Evolutionary conservation across 2,888 invertebrate species (phyloP).

Genomic region (Hirtodrosophila cameraria): DNA sequence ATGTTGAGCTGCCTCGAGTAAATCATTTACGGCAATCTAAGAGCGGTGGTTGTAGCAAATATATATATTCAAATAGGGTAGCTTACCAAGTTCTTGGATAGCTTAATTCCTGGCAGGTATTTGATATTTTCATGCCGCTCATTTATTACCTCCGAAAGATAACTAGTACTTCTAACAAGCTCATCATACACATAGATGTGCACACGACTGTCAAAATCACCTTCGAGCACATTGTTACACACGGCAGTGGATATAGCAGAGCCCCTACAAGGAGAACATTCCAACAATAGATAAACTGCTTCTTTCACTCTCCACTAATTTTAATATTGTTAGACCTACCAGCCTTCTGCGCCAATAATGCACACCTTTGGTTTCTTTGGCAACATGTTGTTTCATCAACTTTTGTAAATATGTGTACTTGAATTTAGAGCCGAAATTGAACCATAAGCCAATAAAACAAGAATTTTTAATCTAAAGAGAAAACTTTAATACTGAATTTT

Average conservation of each 20-base stretch:
- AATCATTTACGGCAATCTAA: constrained; percentile 95
- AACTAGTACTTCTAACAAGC: constrained; percentile 36
- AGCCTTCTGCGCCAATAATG: constrained; percentile 70
- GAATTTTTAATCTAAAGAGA: constrained; percentile 3
- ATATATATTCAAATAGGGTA: too few species aligned
- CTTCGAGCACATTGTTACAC: constrained; percentile 47
- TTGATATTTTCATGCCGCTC: constrained; percentile 69
- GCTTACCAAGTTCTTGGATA: constrained; percentile 70
- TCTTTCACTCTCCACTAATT: background rate
- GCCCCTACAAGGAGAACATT: too few species aligned
- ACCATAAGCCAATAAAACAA: constrained; percentile 10
- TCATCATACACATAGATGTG: constrained; percentile 75
- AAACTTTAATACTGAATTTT: constrained; percentile 18
- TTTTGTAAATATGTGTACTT: background rate
- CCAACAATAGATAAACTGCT: too few species aligned
- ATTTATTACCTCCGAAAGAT: constrained; percentile 64
- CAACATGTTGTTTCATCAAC: constrained; percentile 40
- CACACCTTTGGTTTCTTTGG: constrained; percentile 55
- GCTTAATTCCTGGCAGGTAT: constrained; percentile 65
- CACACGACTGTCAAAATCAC: constrained; percentile 52
- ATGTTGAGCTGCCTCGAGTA: constrained; percentile 93
- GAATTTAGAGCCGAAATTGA: constrained; percentile 25
- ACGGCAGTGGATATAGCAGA: constrained; percentile 67
- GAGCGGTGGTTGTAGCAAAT: background rate
- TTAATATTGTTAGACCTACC: constrained; percentile 42